Conservation (phyloP, 2,113 vertebrate genomes). For the Gobiocypris rarus region DNA sequence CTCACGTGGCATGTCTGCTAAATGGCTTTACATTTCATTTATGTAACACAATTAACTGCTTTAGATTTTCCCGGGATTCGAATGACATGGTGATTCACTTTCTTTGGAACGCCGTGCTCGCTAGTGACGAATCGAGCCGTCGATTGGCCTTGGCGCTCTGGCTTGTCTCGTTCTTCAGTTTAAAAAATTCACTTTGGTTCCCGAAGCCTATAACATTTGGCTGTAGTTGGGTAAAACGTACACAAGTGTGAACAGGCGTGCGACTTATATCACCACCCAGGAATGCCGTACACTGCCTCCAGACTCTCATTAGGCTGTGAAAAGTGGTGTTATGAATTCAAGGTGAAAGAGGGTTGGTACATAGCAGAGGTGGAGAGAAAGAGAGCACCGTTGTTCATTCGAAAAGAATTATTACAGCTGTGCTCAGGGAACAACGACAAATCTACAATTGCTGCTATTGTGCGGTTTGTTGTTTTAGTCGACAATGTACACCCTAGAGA, state of each 20-base stretch:
- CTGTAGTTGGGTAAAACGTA: background rate
- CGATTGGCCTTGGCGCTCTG: background rate
- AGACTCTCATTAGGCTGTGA: constrained; percentile 25
- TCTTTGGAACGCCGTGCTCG: constrained; percentile 39
- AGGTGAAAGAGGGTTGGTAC: constrained; percentile 13
- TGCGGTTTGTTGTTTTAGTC: constrained; percentile 45
- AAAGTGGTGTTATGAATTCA: constrained; percentile 23
- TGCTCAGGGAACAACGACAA: background rate
- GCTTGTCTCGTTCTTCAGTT: background rate
- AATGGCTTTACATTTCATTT: constrained; percentile 55
- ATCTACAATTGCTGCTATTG: constrained; percentile 22
- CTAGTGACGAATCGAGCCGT: background rate
- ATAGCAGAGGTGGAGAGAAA: background rate
- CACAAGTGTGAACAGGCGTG: constrained; percentile 34
- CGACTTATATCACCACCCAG: constrained; percentile 49
- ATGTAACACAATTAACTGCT: constrained; percentile 61
- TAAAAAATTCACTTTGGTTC: background rate
- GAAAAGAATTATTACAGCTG: background rate
- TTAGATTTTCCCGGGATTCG: constrained; percentile 48
- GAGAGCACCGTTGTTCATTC: constrained; percentile 1
- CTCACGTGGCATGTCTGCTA: constrained; percentile 43
- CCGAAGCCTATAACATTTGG: constrained; percentile 32
- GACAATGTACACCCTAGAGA: constrained; percentile 31
- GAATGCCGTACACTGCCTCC: constrained; percentile 44
- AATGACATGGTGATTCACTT: constrained; percentile 60